Evolutionary conservation across 1,140 invertebrate genomes (phyloP).

Genomic region (Monomorium pharaonis): DNA sequence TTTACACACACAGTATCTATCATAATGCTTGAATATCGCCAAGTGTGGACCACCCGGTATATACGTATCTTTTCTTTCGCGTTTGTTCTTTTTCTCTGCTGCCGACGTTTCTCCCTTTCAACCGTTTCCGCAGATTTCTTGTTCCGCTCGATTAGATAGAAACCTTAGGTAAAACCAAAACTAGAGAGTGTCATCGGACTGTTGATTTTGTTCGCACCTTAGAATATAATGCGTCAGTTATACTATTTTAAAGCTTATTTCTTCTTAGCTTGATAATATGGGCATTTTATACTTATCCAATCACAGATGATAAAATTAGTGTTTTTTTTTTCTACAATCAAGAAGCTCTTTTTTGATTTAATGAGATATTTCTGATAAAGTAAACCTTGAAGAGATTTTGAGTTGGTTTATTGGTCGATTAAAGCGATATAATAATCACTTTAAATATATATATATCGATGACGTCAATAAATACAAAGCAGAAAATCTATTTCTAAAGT

Average conservation of each 20-base stretch:
- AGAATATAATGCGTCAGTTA: neutral
- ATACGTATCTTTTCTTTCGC: neutral
- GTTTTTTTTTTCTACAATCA: neutral
- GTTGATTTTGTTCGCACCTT: constrained; percentile 1
- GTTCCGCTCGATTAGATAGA: constrained; percentile 49
- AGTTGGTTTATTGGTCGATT: neutral
- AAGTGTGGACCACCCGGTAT: constrained; percentile 1
- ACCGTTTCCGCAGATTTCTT: constrained; percentile 46
- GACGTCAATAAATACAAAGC: constrained; percentile 48
- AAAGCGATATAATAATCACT: neutral
- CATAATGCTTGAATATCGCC: neutral
- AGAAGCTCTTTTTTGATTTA: neutral
- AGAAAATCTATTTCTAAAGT: constrained; percentile 9
- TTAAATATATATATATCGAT: constrained; percentile 24
- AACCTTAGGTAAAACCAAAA: constrained; percentile 22
- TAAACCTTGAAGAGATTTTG: neutral
- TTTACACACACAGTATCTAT: neutral
- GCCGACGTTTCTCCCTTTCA: constrained; percentile 18
- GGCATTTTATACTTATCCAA: neutral
- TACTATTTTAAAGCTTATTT: neutral
- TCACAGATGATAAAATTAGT: neutral
- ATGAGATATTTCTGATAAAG: neutral
- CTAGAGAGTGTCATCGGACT: constrained; percentile 4
- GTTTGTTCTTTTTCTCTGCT: constrained; percentile 35
- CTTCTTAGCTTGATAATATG: neutral